Evolutionary conservation across 2,888 invertebrate species (phyloP), one percentile per base, ranked within the genome.

Genomic region (Drosophila antonietae): DNA sequence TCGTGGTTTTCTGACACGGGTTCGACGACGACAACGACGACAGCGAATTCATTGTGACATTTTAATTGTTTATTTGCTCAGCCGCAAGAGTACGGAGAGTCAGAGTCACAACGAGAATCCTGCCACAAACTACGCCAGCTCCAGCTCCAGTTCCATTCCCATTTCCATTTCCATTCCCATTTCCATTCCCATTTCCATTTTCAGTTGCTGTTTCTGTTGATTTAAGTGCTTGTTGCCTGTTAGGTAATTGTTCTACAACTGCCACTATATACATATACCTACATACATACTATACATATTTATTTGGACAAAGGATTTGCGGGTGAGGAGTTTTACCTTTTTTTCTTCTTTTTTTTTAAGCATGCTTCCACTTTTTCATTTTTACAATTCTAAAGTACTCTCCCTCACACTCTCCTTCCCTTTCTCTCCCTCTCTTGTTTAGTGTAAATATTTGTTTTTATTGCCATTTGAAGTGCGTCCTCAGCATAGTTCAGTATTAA

Each of bases 1-100:
- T 89, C 81, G 82, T 75, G 88, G 81, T 83, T 86, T 78, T 83
- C 88, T 88, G 88, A 88, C 90, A 88, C 89, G 88, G 88, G 90
- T 89, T 81, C 84, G 77, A 71, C 68, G 81, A 77, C 90, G 90
- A 88, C 6, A n/a, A 33, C 31, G 31, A n/a, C 31, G 49, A 33
- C 33, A 33, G 28, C 28, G 28, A 28, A 28, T 28, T 90, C 88
- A 84, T 90, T 90, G 88, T 88, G 88, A 88, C 88, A 88, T 90
- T 88, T 88, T 88, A 88, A 88, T 88, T 88, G 88, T 88, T 88
- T 88, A 88, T 88, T 88, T 87, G 89, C 90, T 35, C 51, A 46
- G 52, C 56, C 44, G 28, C n/a, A 44, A 47, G 52, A 43, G 46
- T 67, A 59, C 68, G 35, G 15, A 5, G 46, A 23, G 35, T 15